These are phyloP conservation scores for Melipona quadrifasciata DNA, from an alignment of 1,140 invertebrate species.

Conservation along the genomic window DNA sequence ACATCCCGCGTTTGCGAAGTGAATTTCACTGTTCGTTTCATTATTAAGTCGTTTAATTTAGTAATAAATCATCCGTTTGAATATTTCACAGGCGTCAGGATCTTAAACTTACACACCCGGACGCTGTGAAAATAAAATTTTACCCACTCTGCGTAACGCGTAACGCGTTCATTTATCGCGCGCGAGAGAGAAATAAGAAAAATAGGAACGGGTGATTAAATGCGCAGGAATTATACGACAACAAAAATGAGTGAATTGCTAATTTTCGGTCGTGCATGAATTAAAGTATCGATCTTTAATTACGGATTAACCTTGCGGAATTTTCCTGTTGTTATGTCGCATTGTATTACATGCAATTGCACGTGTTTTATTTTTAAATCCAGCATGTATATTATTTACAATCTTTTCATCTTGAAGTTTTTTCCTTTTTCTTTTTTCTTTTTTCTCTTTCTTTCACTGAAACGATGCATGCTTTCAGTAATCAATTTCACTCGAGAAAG, in stretches of 20 bases:
- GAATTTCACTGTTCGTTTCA: not conserved
- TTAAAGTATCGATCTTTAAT: not conserved
- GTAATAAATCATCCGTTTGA: no score
- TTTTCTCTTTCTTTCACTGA: no score
- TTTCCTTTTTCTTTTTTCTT: no score
- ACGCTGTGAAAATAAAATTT: not conserved
- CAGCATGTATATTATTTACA: no score
- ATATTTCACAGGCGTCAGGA: not conserved
- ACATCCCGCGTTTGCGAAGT: not conserved
- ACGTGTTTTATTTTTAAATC: not conserved
- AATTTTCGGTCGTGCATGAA: not conserved
- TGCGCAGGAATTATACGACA: not conserved
- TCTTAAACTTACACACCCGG: not conserved
- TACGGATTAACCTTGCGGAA: not conserved
- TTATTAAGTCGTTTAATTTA: not conserved
- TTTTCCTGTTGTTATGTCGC: not conserved
- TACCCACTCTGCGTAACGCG: no score
- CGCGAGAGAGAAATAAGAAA: not conserved
- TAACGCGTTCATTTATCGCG: not conserved
- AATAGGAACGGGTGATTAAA: not conserved
- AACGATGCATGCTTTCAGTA: no score
- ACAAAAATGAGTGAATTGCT: not conserved
- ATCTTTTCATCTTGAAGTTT: no score
- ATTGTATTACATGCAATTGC: not conserved
- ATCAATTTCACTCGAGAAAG: no score